phyloP scores from a whole-genome alignment of 1,140 invertebrate genomes.

The Nilaparvata lugens region DNA sequence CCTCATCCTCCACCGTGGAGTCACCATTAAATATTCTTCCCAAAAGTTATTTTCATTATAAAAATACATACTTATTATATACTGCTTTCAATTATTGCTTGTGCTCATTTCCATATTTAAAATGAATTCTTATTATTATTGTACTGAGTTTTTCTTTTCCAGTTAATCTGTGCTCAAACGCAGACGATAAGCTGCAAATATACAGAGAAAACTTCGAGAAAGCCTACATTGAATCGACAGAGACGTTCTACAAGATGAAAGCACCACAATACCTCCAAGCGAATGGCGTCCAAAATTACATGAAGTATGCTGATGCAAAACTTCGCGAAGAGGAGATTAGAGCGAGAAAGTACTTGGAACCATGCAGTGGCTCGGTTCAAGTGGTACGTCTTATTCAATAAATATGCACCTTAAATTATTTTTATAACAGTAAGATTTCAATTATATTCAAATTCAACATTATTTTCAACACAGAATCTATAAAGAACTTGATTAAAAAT shows the following conservation, averaged over 20 bases:
- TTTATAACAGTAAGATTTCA: background rate
- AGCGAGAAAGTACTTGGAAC: slow-evolving; percentile 88
- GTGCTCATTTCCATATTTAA: no score
- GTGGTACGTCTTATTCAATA: no score
- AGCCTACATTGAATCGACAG: slow-evolving; percentile 88
- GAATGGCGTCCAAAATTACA: slow-evolving; percentile 94
- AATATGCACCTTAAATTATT: slow-evolving; percentile 4
- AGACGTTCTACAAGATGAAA: slow-evolving; percentile 87
- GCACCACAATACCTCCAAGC: slow-evolving; percentile 77
- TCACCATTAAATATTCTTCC: no score
- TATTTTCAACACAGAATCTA: no score
- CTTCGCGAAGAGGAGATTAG: slow-evolving; percentile 90
- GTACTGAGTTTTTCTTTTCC: slow-evolving; percentile 36
- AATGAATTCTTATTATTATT: background rate
- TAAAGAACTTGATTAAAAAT: no score
- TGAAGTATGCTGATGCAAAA: slow-evolving; percentile 93
- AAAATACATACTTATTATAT: no score
- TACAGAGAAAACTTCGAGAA: slow-evolving; percentile 96
- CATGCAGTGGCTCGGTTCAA: slow-evolving; percentile 70
- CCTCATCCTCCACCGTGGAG: no score
- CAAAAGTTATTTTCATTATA: no score
- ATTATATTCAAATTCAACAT: background rate
- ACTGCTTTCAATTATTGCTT: no score
- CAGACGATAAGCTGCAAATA: slow-evolving; percentile 87
- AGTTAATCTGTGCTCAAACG: slow-evolving; percentile 94